Evolutionary conservation across 2,113 vertebrate genomes (phyloP), one percentile per base, ranked within the genome.

Genomic region (Charina bottae): DNA sequence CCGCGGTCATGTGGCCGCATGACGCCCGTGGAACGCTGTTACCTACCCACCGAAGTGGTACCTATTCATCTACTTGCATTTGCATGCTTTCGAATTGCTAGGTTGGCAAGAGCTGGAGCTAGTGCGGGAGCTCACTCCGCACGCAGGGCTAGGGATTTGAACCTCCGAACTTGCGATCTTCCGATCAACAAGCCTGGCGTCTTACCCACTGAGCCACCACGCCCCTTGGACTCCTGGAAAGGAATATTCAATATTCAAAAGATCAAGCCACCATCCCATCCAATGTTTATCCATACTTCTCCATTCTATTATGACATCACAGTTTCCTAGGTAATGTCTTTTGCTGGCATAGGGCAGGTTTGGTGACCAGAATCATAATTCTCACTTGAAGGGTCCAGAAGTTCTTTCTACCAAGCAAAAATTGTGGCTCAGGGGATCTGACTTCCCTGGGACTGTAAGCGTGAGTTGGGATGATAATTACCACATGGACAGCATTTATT

Each of bases 401-500:
- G 91, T 89, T 94, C 83, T 93, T 93, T 54, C 86, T 93, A 93
- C 95, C 91, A 94, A 94, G 90, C 93, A 85, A 90, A 89, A 91
- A 84, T 23, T 64, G 90, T 84, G 68, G 64, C 1, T 60, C 19
- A 91, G 83, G 90, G 87, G 33, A 21, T n/a, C 26, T 21, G 3
- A 12, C 49, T 13, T 28, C 49, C 72, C 55, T 62, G 91, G 49
- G 62, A 33, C 28, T 15, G 0, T 42, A 68, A 85, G 53, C 9
- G 7, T 26, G 33, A 64, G 85, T 89, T 88, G 94, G 93, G 62
- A 97, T 97, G 97, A 97, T 97, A 0, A 28, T 97, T 64, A 94
- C 95, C 49, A 42, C 84, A 28, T 97, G 97, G 97, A 92, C 96
- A 83, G 19, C 64, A 1, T 97, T 95, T 15, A 83, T 96, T 17